Base-by-base conservation (phyloP, 2,113 vertebrate species). In the Pampusana beccarii region DNA sequence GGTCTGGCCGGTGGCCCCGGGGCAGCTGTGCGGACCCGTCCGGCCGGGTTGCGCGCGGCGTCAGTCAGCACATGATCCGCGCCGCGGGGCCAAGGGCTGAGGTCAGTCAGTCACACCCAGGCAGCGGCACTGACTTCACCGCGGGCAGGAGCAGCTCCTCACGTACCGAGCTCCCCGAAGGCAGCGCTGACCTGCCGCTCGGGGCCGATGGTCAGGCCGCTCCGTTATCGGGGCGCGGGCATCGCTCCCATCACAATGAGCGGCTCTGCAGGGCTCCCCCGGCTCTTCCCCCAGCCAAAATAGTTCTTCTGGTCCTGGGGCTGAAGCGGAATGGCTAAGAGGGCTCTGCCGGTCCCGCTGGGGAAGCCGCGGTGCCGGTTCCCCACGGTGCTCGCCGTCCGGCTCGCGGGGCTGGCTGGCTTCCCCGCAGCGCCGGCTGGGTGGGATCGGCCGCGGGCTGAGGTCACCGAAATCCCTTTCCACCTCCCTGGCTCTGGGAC, bases 71-170 rank as follows among this genome's bases (percentile, higher is more conserved):
- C 95, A 96, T 97, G 96, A 97, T 95, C 50, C 42, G 5, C 21
- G 88, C 96, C 94, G 90, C 95, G 28, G 92, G 96, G 96, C 95
- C 96, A 95, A 93, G 91, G 94, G 57, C 96, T 97, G 95, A 96
- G 95, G 94, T 96, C 95, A 97, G 82, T 6, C 16, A 51, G 95
- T 90, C 94, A 97, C 95, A 95, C 96, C 96, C 95, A 96, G 92
- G 94, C 95, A 92, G 92, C 90, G 38, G 95, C 96, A 50, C 92
- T 97, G 95, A 97, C 95, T 92, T 97, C 96, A 96, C 95, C 67
- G 50, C 64, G 88, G 93, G 93, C 96, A 97, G 93, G 67, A 95
- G 93, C 90, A 1, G 92, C 91, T 96, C 90, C 95, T 96, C 96
- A 97, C 96, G 95, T 97, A 92, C 88, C 31, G 82, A 7, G 40